Conservation (phyloP, 1,140 invertebrate genomes). For the Acromyrmex echinatior region DNA sequence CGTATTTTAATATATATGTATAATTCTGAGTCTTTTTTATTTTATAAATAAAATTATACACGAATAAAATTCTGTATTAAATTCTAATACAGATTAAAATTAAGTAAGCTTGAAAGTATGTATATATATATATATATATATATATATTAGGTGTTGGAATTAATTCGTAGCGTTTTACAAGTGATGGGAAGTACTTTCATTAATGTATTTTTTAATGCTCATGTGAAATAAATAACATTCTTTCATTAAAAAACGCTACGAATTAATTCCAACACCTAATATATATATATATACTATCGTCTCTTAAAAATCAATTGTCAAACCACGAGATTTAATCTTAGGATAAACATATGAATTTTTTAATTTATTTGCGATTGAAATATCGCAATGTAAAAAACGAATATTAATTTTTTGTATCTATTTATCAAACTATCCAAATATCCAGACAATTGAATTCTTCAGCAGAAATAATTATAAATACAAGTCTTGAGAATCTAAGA, state of each 20-base stretch:
- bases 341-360: background rate
- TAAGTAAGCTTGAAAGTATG: background rate
- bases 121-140: too few species aligned
- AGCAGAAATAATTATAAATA: background rate
- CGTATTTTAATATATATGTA: background rate
- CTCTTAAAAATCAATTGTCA: too few species aligned
- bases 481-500: too few species aligned
- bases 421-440: background rate
- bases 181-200: too few species aligned
- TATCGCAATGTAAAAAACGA: background rate
- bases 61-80: background rate
- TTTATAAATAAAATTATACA: background rate
- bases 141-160: too few species aligned
- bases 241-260: too few species aligned
- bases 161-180: too few species aligned
- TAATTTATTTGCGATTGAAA: background rate
- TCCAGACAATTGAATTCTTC: background rate
- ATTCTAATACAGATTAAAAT: background rate
- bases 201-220: too few species aligned
- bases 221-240: too few species aligned
- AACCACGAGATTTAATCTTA: background rate
- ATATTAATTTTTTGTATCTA: background rate
- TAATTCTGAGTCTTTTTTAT: background rate
- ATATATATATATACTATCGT: too few species aligned
- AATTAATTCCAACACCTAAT: too few species aligned